Conservation (phyloP, 2,113 vertebrate genomes). For the Mirounga angustirostris region DNA sequence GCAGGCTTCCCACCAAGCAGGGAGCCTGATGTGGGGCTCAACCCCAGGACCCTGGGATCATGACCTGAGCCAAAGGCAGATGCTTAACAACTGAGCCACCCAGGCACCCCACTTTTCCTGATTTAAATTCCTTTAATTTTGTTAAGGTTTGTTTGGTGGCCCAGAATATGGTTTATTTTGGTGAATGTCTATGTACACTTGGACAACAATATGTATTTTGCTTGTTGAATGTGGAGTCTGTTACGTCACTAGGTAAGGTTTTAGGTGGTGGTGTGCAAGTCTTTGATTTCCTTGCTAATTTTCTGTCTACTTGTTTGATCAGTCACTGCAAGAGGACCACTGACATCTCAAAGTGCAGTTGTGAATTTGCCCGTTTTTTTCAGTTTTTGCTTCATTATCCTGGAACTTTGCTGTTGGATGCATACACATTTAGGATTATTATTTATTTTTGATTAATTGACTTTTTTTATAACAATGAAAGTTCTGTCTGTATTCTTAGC, state of each 20-base stretch:
- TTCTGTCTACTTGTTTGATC: neutral
- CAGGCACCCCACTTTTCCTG: neutral
- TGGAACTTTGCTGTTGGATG: neutral
- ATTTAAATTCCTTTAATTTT: neutral
- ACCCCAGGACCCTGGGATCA: too few species aligned
- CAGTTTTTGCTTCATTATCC: neutral
- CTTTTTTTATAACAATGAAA: neutral
- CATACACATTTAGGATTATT: neutral
- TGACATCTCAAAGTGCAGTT: neutral
- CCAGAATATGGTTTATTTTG: neutral
- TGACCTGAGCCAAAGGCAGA: too few species aligned
- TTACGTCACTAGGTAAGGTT: neutral
- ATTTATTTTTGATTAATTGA: neutral
- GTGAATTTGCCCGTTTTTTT: neutral
- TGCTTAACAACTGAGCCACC: too few species aligned
- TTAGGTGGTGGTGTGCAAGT: fast-evolving
- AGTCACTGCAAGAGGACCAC: neutral
- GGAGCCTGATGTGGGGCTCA: too few species aligned
- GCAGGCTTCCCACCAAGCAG: too few species aligned
- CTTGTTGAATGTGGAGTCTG: neutral
- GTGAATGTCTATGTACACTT: neutral
- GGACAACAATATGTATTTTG: neutral
- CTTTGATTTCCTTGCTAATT: neutral
- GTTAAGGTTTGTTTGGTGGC: neutral
- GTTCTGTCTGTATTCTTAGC: neutral